Base-by-base conservation (phyloP, 2,888 invertebrate genomes). In the Ceraclea dissimilis region DNA sequence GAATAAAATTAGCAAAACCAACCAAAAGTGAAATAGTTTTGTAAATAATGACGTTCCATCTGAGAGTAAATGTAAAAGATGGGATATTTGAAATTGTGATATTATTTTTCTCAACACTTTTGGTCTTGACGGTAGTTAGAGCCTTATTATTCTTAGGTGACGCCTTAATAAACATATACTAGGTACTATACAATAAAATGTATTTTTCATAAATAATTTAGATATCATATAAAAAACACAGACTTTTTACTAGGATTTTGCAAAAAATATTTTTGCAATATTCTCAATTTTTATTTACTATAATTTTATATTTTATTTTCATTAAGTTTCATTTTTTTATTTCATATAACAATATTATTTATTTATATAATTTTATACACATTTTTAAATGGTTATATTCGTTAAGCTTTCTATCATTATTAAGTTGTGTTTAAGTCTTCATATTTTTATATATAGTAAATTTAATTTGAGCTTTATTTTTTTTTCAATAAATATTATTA, bases 201-300 rank as follows among this genome's bases (percentile, higher is more conserved):
- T n/a, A n/a, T 39, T 39, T 39, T 31, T 31, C 11, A 31, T 31
- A 31, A 8, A 31, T n/a, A n/a, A 39, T 39, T 39, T 39, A 39
- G 13, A 39, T 39, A 39, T 26, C 4, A 26, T 26, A 59, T 61
- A 61, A 54, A 60, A 61, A 61, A 61, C 61, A 61, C 61, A 61
- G 61, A 61, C 61, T 61, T 61, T 59, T 60, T 56, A 49, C 61
- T 61, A 61, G 61, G 61, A 61, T 61, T 57, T 61, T 51, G 61
- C 61, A 61, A 61, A 61, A 58, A 59, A 54, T 53, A 51, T 53
- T 58, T 39, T 59, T 59, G 61, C 61, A 59, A 59, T 56, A 54
- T 52, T 49, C 13, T 39, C 13, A 13, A 39, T 39, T 39, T 6
- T 39, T 16, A 60, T 60, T 51, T 52, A 59, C 51, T 54, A 54